These are phyloP conservation scores for Tethya wilhelma DNA, from an alignment of 37 sponge, comb jelly and placozoan genomes.

Conservation along the genomic window DNA sequence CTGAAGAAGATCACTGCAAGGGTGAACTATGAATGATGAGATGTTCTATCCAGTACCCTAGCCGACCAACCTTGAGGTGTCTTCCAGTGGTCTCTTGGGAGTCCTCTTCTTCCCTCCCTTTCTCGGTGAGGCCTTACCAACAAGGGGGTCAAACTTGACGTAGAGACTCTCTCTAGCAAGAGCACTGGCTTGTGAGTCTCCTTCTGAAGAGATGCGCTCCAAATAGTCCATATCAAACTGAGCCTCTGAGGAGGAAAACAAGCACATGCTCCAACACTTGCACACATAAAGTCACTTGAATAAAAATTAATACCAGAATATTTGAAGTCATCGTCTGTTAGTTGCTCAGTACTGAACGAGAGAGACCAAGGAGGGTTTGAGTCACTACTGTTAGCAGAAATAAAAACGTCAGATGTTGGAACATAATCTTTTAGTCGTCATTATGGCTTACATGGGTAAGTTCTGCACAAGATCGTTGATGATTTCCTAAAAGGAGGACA, in stretches of 20 bases:
- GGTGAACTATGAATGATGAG: too few relatives aligned
- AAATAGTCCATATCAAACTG: slow-evolving; percentile 73
- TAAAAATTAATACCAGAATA: neutral
- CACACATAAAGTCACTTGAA: too few relatives aligned
- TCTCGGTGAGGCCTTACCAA: slow-evolving; percentile 39
- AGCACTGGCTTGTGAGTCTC: slow-evolving; percentile 31
- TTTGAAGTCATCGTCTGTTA: slow-evolving; percentile 69
- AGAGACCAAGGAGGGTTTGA: too few relatives aligned
- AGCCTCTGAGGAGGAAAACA: slow-evolving; percentile 35
- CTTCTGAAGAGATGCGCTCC: slow-evolving; percentile 23
- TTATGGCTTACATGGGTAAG: slow-evolving; percentile 1
- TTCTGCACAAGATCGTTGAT: neutral
- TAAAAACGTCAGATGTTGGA: too few relatives aligned
- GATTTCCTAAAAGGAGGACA: slow-evolving; percentile 8
- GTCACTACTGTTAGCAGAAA: too few relatives aligned
- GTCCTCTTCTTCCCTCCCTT: too few relatives aligned
- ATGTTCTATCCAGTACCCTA: too few relatives aligned
- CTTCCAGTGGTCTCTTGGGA: too few relatives aligned
- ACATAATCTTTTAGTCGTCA: neutral
- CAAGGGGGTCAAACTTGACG: slow-evolving; percentile 88
- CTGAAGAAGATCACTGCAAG: too few relatives aligned
- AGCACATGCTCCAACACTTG: too few relatives aligned
- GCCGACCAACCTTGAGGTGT: too few relatives aligned
- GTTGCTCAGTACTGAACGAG: slow-evolving; percentile 18
- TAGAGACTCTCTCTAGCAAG: slow-evolving; percentile 82